Conservation (phyloP, 2,797 vertebrate species). For the Ctenosaura bakeri region DNA sequence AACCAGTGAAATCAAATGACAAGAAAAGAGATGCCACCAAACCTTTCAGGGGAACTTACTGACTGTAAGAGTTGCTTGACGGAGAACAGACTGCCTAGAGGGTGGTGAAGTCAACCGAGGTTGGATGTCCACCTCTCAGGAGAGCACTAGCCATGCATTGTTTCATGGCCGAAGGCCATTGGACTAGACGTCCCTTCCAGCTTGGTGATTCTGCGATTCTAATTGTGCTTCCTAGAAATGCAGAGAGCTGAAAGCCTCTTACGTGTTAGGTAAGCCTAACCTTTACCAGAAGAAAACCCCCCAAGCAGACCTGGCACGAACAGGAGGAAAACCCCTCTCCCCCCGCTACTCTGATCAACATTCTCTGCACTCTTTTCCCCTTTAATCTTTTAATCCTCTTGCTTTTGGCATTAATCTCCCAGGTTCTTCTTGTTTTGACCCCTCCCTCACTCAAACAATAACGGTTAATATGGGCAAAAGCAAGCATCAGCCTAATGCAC, state of each 20-base stretch:
- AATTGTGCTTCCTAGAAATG: constrained; percentile 66
- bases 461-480: not conserved
- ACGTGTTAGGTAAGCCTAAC: constrained; percentile 68
- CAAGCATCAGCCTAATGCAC: constrained; percentile 51
- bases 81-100: too few relatives aligned
- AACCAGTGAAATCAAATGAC: too few relatives aligned
- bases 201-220: not conserved
- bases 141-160: too few relatives aligned
- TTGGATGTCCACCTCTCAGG: too few relatives aligned
- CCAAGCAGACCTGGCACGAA: not conserved
- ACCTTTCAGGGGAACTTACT: too few relatives aligned
- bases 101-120: too few relatives aligned
- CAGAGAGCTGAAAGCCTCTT: constrained; percentile 62
- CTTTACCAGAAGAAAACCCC: not conserved
- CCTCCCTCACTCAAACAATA: constrained; percentile 32
- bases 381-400: constrained; percentile 79
- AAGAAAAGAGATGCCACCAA: too few relatives aligned
- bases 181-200: too few relatives aligned
- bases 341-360: constrained; percentile 28
- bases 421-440: constrained; percentile 52
- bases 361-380: constrained; percentile 61
- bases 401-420: constrained; percentile 71
- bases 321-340: not conserved
- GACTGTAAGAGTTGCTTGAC: too few relatives aligned
- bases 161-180: too few relatives aligned